Base-by-base conservation (phyloP, 2,113 vertebrate species). In the Oncorhynchus tshawytscha region DNA sequence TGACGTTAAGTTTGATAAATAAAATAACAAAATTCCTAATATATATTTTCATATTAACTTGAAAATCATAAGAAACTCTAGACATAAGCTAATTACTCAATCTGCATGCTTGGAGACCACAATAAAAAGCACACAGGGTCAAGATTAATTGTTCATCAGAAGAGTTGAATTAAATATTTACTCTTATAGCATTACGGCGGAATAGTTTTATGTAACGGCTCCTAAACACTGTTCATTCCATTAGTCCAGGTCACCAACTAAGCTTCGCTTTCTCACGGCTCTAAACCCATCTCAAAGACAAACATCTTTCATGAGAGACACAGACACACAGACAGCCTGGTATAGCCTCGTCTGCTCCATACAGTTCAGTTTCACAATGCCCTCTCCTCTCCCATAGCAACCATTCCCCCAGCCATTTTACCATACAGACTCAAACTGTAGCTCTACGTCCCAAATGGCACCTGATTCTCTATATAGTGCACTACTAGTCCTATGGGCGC, bases 111-210 rank as follows among this genome's bases (percentile, higher is more conserved):
- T 16, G 16, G 1, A 73, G 29, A 24, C 76, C 72, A 74, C 67
- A 64, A 82, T 76, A 75, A 78, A 69, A 66, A 82, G 4, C 12
- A 80, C 73, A 74, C 75, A 60, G 67, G 72, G 76, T 87, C 69
- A 34, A 81, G 67, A 84, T 84, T 72, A 70, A 80, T 89, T 82
- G 80, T 87, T 85, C 75, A 76, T 66, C 75, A 75, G 82, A 82
- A 84, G 84, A 74, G 79, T 86, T 78, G 77, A 78, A 85, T 82
- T 90, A 88, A 88, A 90, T 90, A 88, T 90, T 90, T 90, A 90
- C 78, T 79, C 75, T 85, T 78, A 69, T 78, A 81, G 79, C 78
- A 80, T 85, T 84, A 67, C 73, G 45, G 76, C 65, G 57, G 70
- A 70, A 60, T 69, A 67, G 75, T 85, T 88, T 51, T 22, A 45